Conservation (phyloP, 2,888 invertebrate species). For the Rotaria macrura region DNA sequence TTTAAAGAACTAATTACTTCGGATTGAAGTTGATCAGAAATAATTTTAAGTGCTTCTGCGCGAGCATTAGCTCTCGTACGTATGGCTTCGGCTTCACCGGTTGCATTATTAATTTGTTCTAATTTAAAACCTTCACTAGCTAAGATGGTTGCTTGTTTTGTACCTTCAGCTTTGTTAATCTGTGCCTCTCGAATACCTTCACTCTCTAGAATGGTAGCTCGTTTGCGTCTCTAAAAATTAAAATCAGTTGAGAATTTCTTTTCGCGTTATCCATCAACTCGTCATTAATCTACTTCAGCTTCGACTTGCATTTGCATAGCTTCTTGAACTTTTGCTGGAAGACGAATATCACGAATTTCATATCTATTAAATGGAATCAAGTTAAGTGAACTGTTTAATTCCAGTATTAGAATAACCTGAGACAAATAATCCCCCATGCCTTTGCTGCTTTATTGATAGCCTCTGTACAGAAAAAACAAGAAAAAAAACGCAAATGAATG, state of each 20-base stretch:
- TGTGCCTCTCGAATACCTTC: constrained; percentile 66
- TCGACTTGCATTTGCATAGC: constrained; percentile 99
- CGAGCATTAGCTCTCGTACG: constrained; percentile 64
- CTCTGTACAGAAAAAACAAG: constrained; percentile 50
- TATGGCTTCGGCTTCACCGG: constrained; percentile 69
- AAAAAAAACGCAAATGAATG: neutral
- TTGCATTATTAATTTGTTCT: constrained; percentile 84
- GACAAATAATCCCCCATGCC: constrained; percentile 92
- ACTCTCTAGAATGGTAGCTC: constrained; percentile 90
- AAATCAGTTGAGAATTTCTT: neutral
- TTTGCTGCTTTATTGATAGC: constrained; percentile 94
- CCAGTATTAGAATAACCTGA: constrained; percentile 45
- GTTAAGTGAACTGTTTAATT: too few species aligned
- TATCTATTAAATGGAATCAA: constrained; percentile 58
- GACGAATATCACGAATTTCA: constrained; percentile 78
- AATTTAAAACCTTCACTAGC: constrained; percentile 86
- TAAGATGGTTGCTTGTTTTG: constrained; percentile 75
- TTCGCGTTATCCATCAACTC: too few species aligned
- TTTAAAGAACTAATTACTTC: neutral
- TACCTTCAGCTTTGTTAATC: constrained; percentile 93
- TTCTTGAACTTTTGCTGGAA: constrained; percentile 82
- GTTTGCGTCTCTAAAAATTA: constrained; percentile 62
- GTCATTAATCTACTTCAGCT: constrained; percentile 62
- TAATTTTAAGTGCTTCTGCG: constrained; percentile 43
- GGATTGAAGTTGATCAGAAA: constrained; percentile 33